Conservation (phyloP, 2,113 vertebrate genomes). For the Crypturellus undulatus region DNA sequence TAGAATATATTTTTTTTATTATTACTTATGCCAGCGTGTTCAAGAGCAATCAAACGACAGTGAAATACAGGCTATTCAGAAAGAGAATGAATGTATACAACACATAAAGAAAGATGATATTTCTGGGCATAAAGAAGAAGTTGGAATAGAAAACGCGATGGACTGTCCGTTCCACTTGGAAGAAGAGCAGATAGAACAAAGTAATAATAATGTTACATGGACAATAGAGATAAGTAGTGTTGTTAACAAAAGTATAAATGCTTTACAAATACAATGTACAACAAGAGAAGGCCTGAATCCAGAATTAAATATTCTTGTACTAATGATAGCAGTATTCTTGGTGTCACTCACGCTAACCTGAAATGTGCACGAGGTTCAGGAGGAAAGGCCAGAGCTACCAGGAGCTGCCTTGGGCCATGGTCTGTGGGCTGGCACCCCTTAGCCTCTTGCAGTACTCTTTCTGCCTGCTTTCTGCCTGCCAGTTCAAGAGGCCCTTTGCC, state of each 20-base stretch:
- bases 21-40: slow-evolving; percentile 57
- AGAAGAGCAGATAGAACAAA: slow-evolving; percentile 34
- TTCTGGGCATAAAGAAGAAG: slow-evolving; percentile 44
- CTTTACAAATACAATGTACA: not conserved
- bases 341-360: not conserved
- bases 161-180: slow-evolving; percentile 19
- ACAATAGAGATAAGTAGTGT: slow-evolving; percentile 20
- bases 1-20: not conserved
- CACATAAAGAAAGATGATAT: slow-evolving; percentile 1
- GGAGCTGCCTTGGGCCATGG: not conserved
- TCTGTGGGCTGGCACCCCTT: not conserved
- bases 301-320: not conserved
- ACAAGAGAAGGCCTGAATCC: not conserved
- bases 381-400: not conserved
- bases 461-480: too few species aligned
- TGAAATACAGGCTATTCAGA: slow-evolving; percentile 34
- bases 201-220: slow-evolving; percentile 33
- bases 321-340: not conserved
- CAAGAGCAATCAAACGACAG: slow-evolving; percentile 43
- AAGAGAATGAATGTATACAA: not conserved
- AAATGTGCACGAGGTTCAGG: not conserved
- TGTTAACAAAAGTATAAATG: not conserved
- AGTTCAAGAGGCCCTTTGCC: too few species aligned
- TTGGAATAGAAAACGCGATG: slow-evolving; percentile 20
- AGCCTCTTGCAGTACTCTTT: not conserved